Conservation (phyloP, 1,140 invertebrate genomes). For the Penaeus vannamei region DNA sequence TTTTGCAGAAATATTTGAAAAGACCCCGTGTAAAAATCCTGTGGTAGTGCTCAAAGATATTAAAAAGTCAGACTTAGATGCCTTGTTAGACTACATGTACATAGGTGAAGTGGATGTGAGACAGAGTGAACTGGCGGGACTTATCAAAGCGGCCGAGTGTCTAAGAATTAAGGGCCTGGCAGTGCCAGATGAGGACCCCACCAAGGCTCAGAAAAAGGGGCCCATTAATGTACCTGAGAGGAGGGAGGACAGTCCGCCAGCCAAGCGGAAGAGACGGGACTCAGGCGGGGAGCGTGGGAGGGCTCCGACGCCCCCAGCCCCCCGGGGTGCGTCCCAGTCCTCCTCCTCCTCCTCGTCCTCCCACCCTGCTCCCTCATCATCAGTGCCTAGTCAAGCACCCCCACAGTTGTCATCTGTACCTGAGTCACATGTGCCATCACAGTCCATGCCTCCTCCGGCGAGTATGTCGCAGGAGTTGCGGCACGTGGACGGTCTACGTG, state of each 20-base stretch:
- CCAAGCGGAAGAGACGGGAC: constrained; percentile 62
- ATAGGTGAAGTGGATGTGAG: constrained; percentile 63
- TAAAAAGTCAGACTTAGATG: constrained; percentile 60
- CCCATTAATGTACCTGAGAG: constrained; percentile 57
- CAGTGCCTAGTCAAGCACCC: constrained; percentile 66
- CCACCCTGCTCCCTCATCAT: constrained; percentile 47
- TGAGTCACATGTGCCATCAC: constrained; percentile 65
- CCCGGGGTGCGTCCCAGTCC: constrained; percentile 53
- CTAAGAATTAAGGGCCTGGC: constrained; percentile 62
- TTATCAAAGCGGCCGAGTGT: constrained; percentile 63
- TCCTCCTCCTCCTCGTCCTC: constrained; percentile 43
- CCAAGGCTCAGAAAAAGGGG: constrained; percentile 58
- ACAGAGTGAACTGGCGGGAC: constrained; percentile 60
- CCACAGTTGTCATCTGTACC: constrained; percentile 55
- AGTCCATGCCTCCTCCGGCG: constrained; percentile 54
- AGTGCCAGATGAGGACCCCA: constrained; percentile 61
- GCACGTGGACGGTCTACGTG: constrained; percentile 25
- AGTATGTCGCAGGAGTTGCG: constrained; percentile 39
- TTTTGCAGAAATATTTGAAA: constrained; percentile 63
- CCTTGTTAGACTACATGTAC: constrained; percentile 65
- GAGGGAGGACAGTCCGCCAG: constrained; percentile 59
- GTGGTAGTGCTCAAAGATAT: constrained; percentile 64
- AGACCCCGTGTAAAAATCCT: constrained; percentile 63
- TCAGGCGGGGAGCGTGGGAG: constrained; percentile 53
- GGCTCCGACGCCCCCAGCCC: constrained; percentile 40